Base-by-base conservation (phyloP, 2,797 vertebrate genomes). In the Pseudochromis fuscus region DNA sequence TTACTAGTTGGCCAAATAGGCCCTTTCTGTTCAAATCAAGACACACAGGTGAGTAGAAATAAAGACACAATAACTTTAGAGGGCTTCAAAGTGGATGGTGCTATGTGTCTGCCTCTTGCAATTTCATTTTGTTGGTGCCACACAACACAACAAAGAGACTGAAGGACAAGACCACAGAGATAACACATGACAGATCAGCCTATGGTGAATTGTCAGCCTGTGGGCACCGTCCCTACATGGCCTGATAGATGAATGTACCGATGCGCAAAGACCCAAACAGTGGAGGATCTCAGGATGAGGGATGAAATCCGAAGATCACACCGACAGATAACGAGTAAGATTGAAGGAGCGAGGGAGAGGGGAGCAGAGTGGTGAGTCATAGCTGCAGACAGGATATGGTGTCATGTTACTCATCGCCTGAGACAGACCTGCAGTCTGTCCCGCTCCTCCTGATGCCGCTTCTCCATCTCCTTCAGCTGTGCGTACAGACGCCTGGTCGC, bases 391-490 rank as follows among this genome's bases (percentile, higher is more conserved):
- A 63, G 85, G 77, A 85, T 72, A 45, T 52, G 0, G 33, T 49
- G 31, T 82, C 67, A 35, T 27, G 72, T 73, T 51, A 42, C 69
- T 74, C 25, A 30, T 73, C 49, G 19, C 13, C 10, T 61, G 72
- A 81, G 4, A 79, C 85, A 16, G 38, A 97, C 96, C 95, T 97
- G 94, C 4, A 96, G 93, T 60, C 71, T 62, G 10, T 83, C 79
- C 24, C 44, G 91, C 53, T 97, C 96, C 51, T 94, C 85, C 86
- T 94, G 94, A 13, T 95, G 95, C 30, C 71, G 92, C 52, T 56
- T 92, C 81, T 97, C 96, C 0, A 92, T 88, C 66, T 96, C 96
- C 87, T 93, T 93, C 59, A 98, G 92, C 86, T 92, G 95, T 0
- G 71, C 55, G 2, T 94, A 93, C 57, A 97, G 88, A 21, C 88